These are phyloP conservation scores for Pteruthius melanotis DNA, from an alignment of 2,113 vertebrate species.

Conservation along the genomic window DNA sequence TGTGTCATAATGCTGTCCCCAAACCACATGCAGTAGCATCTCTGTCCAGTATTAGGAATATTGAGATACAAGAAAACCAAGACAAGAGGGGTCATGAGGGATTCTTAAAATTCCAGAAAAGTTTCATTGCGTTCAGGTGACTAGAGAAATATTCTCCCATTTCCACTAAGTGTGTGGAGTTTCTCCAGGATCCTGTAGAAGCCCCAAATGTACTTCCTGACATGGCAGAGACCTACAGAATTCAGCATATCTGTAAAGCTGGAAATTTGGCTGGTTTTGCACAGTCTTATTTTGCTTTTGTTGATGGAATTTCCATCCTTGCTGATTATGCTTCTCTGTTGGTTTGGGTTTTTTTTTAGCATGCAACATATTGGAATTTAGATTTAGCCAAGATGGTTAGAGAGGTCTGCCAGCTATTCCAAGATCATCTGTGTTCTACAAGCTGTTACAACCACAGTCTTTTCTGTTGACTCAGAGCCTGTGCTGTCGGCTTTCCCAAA, in stretches of 20 bases:
- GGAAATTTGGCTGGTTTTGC: not conserved
- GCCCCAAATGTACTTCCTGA: not conserved
- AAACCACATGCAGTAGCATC: not conserved
- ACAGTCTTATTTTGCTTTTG: not conserved
- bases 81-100: not conserved
- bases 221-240: not conserved
- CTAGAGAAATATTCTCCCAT: not conserved
- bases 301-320: not conserved
- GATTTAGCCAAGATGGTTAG: not conserved
- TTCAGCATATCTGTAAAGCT: not conserved
- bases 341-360: not conserved
- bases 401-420: not conserved
- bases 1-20: not conserved
- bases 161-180: not conserved
- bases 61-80: not conserved
- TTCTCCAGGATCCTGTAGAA: not conserved
- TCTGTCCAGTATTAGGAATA: not conserved
- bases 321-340: not conserved
- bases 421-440: not conserved
- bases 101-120: not conserved
- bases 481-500: not conserved
- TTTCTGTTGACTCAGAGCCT: not conserved
- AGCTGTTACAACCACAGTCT: not conserved
- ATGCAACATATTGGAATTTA: not conserved
- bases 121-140: not conserved